Base-by-base conservation (phyloP, 1,140 invertebrate species). In the Calephelis nemesis region DNA sequence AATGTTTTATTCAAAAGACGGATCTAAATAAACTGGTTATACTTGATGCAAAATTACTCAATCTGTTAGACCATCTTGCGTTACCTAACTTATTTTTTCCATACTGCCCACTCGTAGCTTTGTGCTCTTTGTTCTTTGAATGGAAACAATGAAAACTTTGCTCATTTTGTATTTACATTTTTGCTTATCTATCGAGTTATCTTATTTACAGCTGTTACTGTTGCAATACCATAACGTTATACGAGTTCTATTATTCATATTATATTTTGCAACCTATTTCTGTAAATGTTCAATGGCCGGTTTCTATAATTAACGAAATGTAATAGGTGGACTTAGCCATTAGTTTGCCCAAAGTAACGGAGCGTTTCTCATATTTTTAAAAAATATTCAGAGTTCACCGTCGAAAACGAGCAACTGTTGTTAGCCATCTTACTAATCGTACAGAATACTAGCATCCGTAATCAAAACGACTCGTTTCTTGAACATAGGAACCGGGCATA, bases 91-190 rank as follows among this genome's bases (percentile, higher is more conserved):
- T 69, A 67, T 73, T 65, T 65, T 68, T 75, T 74, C 19, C 15
- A 54, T 74, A 67, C 52, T 65, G 47, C 70, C 74, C 77, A 82
- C 81, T 75, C 71, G 45, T 42, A 71, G 62, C 74, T 75, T 73
- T 74, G 72, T 74, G 39, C 63, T 74, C 72, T 74, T 81, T 77
- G 74, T 82, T 78, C 69, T 39, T 45, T 64, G 49, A 65, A 76
- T 73, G 58, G 74, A 79, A 88, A 87, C 84, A 88, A 88, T 88
- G 80, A 82, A 72, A 74, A 68, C 69, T 74, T 63, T 81, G 74
- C 77, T 68, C 69, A 63, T 75, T 72, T 77, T 75, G 71, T 83
- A 77, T 81, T 83, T 79, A 79, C 81, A 65, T 80, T 81, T 81
- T 75, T 74, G 72, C 76, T 83, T 87, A 85, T 85, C 82, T 79